phyloP scores from a whole-genome alignment of 2,888 invertebrate species.

The Notocelia uddmanniana region DNA sequence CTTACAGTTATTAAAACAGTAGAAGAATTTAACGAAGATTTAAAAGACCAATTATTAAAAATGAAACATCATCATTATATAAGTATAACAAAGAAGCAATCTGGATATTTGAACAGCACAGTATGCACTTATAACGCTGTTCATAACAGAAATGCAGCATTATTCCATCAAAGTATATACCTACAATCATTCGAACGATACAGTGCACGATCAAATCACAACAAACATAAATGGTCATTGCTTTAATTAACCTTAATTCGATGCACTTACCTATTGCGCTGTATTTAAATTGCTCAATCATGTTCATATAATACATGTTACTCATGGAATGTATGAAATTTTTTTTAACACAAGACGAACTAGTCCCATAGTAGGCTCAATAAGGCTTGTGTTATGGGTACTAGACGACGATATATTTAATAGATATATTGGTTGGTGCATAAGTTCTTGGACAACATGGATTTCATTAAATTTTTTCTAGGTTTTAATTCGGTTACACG shows the following conservation, averaged over 20 bases:
- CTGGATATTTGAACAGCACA: neutral
- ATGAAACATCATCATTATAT: neutral
- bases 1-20: neutral
- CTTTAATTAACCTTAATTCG: constrained; percentile 79
- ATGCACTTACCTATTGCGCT: constrained; percentile 66
- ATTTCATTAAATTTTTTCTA: too few species aligned
- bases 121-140: too few species aligned
- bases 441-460: too few species aligned
- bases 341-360: too few species aligned
- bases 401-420: too few species aligned
- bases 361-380: too few species aligned
- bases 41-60: neutral
- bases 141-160: neutral
- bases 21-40: neutral
- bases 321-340: constrained; percentile 43
- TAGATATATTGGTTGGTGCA: too few species aligned
- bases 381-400: too few species aligned
- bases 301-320: constrained; percentile 51
- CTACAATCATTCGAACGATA: constrained; percentile 7
- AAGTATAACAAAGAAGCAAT: neutral
- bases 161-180: neutral
- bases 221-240: constrained; percentile 69
- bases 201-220: constrained; percentile 43
- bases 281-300: constrained; percentile 60
- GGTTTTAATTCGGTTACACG: too few species aligned